Base-by-base conservation (phyloP, 2,113 vertebrate genomes). In the Lynx canadensis region DNA sequence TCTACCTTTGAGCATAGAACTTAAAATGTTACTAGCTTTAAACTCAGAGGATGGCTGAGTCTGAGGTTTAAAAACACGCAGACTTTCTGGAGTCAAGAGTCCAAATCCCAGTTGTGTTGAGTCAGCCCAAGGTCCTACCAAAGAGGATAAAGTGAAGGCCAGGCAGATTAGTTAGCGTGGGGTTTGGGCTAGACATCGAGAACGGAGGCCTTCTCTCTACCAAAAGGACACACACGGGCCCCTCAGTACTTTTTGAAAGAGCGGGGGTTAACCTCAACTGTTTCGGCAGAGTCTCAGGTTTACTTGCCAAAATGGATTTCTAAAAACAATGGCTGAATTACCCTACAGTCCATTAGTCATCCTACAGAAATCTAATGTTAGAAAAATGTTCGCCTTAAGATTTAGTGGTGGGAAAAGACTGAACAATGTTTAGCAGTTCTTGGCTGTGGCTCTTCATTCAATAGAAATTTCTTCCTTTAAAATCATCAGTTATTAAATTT, bases 311-410 rank as follows among this genome's bases (percentile, higher is more conserved):
- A 93, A 81, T 16, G 29, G 68, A 78, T 79, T 97, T 93, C 96
- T 83, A 89, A 86, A 97, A 96, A 97, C 92, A 97, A 95, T 86
- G 83, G 82, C 66, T 96, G 65, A 91, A 89, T 85, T 92, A 82
- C 38, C 36, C 31, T 81, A 55, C 5, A 86, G 48, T 89, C 57
- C 16, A 88, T 95, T 94, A 97, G 92, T 98, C 94, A 97, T 81
- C 66, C 66, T 86, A 80, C 7, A 96, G 74, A 96, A 97, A 95
- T 76, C n/a, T 76, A 95, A 71, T 33, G 68, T 95, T 90, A 97
- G 90, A 97, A 95, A 97, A 91, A 78, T 25, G 95, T 78, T 89
- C 95, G 78, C 36, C 36, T 89, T 95, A 95, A 91, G 91, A 96
- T 81, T 93, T 82, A 31, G 84, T 76, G 57, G 68, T 5, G 14